Conservation (phyloP, 1,140 invertebrate genomes). For the Physella acuta region DNA sequence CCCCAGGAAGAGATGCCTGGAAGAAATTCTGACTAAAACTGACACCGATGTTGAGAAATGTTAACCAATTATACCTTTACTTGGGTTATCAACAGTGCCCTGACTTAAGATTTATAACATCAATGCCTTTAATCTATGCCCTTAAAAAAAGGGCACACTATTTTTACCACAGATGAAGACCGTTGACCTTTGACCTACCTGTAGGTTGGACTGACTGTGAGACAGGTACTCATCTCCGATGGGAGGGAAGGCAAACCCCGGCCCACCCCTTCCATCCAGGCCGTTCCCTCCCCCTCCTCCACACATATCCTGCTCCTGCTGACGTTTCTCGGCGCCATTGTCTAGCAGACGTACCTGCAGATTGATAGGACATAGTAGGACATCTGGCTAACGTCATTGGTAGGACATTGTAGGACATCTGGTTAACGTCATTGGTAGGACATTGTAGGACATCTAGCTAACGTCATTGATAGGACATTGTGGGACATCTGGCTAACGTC, state of each 20-base stretch:
- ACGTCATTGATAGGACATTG: no score
- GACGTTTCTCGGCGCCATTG: constrained; percentile 35
- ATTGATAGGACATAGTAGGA: no score
- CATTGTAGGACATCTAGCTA: no score
- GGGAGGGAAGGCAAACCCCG: constrained; percentile 25
- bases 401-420: no score
- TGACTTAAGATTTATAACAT: neutral
- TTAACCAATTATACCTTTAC: neutral
- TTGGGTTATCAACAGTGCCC: neutral
- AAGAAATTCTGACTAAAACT: no score
- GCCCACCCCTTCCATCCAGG: neutral
- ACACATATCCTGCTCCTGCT: neutral
- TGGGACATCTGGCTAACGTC: no score
- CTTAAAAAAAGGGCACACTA: neutral
- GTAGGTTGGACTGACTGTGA: constrained; percentile 15
- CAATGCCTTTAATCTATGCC: neutral
- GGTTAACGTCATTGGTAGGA: no score
- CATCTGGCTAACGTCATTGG: no score
- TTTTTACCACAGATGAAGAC: neutral
- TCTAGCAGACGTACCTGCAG: constrained; percentile 43
- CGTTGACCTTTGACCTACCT: constrained; percentile 2
- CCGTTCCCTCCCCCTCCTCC: constrained; percentile 11
- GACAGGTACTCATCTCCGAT: constrained; percentile 29
- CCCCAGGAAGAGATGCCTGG: no score
- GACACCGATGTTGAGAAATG: no score